These are phyloP conservation scores for Choreutis nemorana DNA, from an alignment of 2,888 invertebrate species.

Conservation along the genomic window DNA sequence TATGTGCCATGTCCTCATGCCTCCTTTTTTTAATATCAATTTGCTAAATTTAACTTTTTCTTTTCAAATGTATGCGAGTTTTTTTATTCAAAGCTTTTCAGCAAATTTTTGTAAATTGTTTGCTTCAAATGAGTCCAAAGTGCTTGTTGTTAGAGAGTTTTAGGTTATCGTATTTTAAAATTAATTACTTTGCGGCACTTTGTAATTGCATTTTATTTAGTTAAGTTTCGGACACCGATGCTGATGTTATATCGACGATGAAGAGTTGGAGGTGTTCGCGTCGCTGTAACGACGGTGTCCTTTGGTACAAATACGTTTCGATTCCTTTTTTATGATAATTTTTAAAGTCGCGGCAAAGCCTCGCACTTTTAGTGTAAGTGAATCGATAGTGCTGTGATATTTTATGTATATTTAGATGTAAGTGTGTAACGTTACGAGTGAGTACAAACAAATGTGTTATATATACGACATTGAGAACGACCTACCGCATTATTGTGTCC, in stretches of 20 bases:
- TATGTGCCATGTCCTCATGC: too few species aligned
- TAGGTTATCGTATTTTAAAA: too few species aligned
- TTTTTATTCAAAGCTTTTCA: constrained; percentile 31
- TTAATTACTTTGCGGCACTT: constrained; percentile 40
- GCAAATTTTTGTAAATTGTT: constrained; percentile 43
- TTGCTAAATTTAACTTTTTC: constrained; percentile 14
- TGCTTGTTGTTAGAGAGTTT: too few species aligned
- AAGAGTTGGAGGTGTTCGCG: not conserved
- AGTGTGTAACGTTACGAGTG: constrained; percentile 46
- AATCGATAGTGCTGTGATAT: constrained; percentile 67
- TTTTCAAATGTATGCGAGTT: constrained; percentile 18
- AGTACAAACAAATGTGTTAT: too few species aligned
- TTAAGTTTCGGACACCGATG: constrained; percentile 27
- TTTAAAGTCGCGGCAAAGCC: constrained; percentile 49
- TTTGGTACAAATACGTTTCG: constrained; percentile 50
- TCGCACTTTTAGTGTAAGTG: constrained; percentile 54
- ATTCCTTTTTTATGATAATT: constrained; percentile 44
- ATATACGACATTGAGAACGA: too few species aligned
- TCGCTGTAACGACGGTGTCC: constrained; percentile 25
- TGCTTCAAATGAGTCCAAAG: too few species aligned
- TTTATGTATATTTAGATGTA: constrained; percentile 51
- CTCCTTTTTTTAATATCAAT: too few species aligned
- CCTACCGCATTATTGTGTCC: too few species aligned
- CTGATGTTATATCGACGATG: constrained; percentile 1
- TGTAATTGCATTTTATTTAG: constrained; percentile 35